phyloP scores from a whole-genome alignment of 1,140 invertebrate genomes.

The Pseudomyrmex pallidus region DNA sequence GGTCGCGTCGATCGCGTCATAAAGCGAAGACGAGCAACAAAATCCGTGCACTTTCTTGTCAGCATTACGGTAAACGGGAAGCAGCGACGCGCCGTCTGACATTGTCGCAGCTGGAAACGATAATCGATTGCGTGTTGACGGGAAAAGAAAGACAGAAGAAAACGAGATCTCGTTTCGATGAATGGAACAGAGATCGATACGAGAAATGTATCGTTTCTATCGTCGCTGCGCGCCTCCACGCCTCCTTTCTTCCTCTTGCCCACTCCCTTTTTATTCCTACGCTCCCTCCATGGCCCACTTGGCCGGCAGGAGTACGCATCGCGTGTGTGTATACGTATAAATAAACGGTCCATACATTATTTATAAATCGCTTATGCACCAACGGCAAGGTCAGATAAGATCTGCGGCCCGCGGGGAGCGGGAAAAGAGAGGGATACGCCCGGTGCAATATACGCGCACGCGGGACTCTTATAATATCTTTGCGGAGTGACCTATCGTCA shows the following conservation, averaged over 20 bases:
- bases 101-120: slow-evolving; percentile 40
- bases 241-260: slow-evolving; percentile 5
- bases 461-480: slow-evolving; percentile 46
- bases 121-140: slow-evolving; percentile 42
- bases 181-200: slow-evolving; percentile 64
- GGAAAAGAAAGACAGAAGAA: slow-evolving; percentile 36
- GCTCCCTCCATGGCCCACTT: slow-evolving; percentile 64
- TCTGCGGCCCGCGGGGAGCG: slow-evolving; percentile 59
- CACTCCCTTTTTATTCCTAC: slow-evolving; percentile 56
- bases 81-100: slow-evolving; percentile 62
- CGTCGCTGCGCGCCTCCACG: slow-evolving; percentile 45
- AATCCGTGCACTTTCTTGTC: slow-evolving; percentile 66
- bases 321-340: slow-evolving; percentile 61
- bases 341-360: slow-evolving; percentile 73
- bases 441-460: slow-evolving; percentile 1
- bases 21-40: slow-evolving; percentile 48
- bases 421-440: slow-evolving; percentile 52
- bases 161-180: slow-evolving; percentile 49
- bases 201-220: slow-evolving; percentile 62
- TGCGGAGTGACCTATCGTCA: slow-evolving; percentile 59
- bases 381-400: slow-evolving; percentile 71
- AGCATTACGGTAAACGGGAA: slow-evolving; percentile 62
- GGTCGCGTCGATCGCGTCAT: slow-evolving; percentile 57
- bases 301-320: slow-evolving; percentile 59
- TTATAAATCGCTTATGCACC: slow-evolving; percentile 72